Percentiles rank a stretch among this genome's conserved stretches.
Evolutionary conservation across 2,113 vertebrate species (phyloP).

Genomic region (Argyrosomus japonicus): DNA sequence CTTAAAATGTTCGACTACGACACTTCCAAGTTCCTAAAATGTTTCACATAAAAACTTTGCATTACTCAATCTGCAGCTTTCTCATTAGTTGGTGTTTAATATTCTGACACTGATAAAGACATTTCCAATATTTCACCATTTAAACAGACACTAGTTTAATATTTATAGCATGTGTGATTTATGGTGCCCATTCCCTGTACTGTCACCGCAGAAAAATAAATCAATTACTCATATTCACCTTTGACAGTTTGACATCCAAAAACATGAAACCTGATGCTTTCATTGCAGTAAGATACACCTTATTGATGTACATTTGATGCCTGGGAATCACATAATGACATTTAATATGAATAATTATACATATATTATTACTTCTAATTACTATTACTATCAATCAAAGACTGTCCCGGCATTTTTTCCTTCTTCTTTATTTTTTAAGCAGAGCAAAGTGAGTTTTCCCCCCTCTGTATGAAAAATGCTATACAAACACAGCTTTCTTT

Average conservation of each 20-base stretch:
- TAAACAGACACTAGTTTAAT: conserved; percentile 3
- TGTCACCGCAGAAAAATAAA: conserved; percentile 18
- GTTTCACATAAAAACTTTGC: neutral
- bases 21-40: neutral
- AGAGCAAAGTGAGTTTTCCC: neutral
- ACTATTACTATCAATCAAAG: too few relatives aligned
- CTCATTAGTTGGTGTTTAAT: neutral
- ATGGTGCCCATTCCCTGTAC: conserved; percentile 4
- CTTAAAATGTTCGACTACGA: neutral
- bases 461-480: neutral
- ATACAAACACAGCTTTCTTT: neutral
- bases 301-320: neutral
- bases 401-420: too few relatives aligned
- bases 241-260: conserved; percentile 6
- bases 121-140: conserved; percentile 7
- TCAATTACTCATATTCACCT: conserved; percentile 38
- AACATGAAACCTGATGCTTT: neutral
- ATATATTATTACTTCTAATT: neutral
- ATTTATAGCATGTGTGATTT: conserved; percentile 40
- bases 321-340: neutral
- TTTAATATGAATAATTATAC: neutral
- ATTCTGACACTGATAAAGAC: conserved; percentile 16
- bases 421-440: too few relatives aligned
- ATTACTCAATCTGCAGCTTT: neutral
- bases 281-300: neutral